A percentile compares a stretch with the other conserved stretches of the same genome.
Evolutionary conservation across 2,888 invertebrate genomes (phyloP).

Genomic region (Acanthosoma haemorrhoidale): DNA sequence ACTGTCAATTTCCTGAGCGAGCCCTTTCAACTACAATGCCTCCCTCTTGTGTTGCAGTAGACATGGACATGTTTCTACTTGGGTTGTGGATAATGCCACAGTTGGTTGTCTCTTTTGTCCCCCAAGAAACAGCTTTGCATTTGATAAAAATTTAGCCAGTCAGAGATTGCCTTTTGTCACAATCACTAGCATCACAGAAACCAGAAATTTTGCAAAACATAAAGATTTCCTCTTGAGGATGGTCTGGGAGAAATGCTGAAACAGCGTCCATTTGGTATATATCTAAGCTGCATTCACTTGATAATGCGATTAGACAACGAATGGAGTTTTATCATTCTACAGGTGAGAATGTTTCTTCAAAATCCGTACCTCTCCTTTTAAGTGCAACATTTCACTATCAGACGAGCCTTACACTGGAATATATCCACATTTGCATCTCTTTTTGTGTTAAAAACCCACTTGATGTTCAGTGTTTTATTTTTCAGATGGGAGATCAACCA

Average conservation of each 20-base stretch:
- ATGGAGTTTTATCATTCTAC: background rate
- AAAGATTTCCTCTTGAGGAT: background rate
- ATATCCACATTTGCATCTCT: background rate
- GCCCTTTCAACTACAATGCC: too few species aligned
- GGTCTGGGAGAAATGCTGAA: background rate
- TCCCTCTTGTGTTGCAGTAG: too few species aligned
- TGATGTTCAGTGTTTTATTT: background rate
- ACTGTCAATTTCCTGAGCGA: too few species aligned
- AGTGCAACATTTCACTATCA: constrained; percentile 18
- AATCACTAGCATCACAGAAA: constrained; percentile 20
- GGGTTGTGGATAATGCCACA: too few species aligned
- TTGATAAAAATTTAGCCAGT: background rate
- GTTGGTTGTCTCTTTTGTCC: too few species aligned
- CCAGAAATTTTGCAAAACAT: background rate
- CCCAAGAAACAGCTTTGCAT: too few species aligned
- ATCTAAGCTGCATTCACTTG: too few species aligned
- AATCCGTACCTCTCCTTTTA: background rate
- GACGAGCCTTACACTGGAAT: background rate
- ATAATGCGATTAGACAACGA: background rate
- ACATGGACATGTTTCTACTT: too few species aligned
- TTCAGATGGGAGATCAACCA: too few species aligned
- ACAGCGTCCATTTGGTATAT: background rate
- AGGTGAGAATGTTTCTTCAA: too few species aligned
- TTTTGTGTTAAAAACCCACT: background rate
- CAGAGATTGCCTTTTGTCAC: background rate